Evolutionary conservation across 2,797 vertebrate species (phyloP).

Genomic region (Neosalanx taihuensis): DNA sequence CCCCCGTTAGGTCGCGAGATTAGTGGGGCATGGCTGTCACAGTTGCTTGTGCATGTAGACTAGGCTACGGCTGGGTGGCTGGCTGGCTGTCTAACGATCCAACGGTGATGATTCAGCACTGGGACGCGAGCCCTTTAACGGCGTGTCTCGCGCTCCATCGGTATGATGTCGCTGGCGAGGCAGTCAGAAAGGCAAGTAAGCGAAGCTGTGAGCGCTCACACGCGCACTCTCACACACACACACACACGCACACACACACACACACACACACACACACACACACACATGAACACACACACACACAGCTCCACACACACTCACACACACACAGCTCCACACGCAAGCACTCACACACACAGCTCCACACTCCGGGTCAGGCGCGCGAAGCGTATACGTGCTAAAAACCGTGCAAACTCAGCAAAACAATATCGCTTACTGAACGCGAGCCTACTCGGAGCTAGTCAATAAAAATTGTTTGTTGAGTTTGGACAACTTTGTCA

Average conservation of each 20-base stretch:
- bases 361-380: slow-evolving; percentile 25
- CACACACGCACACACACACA: background rate
- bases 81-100: slow-evolving; percentile 32
- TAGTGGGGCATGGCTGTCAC: slow-evolving; percentile 21
- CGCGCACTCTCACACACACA: background rate
- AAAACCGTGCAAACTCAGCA: slow-evolving; percentile 43
- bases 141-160: slow-evolving; percentile 25
- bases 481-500: background rate
- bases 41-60: slow-evolving; percentile 34
- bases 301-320: slow-evolving; percentile 14
- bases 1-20: slow-evolving; percentile 55
- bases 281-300: slow-evolving; percentile 12
- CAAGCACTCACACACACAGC: background rate
- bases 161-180: slow-evolving; percentile 24
- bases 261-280: slow-evolving; percentile 8
- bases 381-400: background rate
- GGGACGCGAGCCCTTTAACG: slow-evolving; percentile 43
- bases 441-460: background rate
- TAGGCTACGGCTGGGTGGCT: slow-evolving; percentile 19
- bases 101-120: slow-evolving; percentile 75
- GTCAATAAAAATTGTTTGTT: background rate
- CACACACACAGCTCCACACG: slow-evolving; percentile 7
- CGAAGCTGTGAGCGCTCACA: too few relatives aligned
- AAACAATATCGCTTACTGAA: slow-evolving; percentile 24
- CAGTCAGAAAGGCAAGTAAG: background rate